Base-by-base conservation (phyloP, 1,140 invertebrate species). In the Drosophila pallidifrons region DNA sequence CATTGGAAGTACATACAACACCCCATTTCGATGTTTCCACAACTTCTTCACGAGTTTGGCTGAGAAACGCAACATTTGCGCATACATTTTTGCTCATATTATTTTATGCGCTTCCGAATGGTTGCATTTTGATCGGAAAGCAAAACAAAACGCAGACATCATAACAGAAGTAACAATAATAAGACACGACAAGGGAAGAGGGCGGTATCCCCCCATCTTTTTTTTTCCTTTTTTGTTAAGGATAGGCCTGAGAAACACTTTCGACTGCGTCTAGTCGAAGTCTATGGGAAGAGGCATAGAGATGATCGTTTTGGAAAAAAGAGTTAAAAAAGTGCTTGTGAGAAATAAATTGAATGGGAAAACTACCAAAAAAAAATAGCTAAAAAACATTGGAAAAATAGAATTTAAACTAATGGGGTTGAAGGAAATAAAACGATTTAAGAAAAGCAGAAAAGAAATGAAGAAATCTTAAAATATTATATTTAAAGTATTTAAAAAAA, bases 21-120 rank as follows among this genome's bases (percentile, higher is more conserved):
- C 67, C 45, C 74, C 58, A 15, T 41, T 68, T 61, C 47, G 35
- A 38, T 59, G 10, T 30, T 11, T 52, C 30, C 30, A 32, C 20
- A n/a, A n/a, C 43, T 46, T 5, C 45, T 16, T 5, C n/a, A 8
- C 45, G 51, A 6, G n/a, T 60, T 7, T 30, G n/a, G 30, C 64
- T 64, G 83, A 75, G 81, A 91, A 91, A 75, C 77, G 77, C 68
- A 82, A 90, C 87, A 90, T 87, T 91, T 91, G 87, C 72, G 74
- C 79, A 87, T 80, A 83, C 78, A 81, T 72, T 76, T 25, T 38
- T 71, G 55, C 41, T 61, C 78, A 85, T 89, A 89, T 89, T 89
- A 89, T 89, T 89, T 85, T 89, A 89, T 81, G 85, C 68, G 57
- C 69, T 89, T 89, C 86, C 85, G 75, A 85, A 72, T 89, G 75